A percentile compares a stretch with the other conserved stretches of the same genome.
phyloP scores from a whole-genome alignment of 2,113 vertebrate species.

The Morphnarchus princeps region DNA sequence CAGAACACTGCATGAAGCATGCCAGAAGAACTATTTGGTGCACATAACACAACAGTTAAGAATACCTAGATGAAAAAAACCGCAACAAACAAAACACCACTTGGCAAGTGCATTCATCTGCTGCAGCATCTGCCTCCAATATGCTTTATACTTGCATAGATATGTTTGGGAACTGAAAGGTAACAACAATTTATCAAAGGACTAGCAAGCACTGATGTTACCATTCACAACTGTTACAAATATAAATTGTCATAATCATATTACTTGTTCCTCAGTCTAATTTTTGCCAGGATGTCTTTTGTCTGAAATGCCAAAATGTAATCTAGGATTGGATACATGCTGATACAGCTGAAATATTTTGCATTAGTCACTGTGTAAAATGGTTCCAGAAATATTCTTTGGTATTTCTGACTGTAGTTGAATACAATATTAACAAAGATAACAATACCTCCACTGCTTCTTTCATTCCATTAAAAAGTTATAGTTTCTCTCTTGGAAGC shows the following conservation, averaged over 20 bases:
- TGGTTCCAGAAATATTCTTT: background rate
- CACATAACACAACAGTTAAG: background rate
- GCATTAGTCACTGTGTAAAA: background rate
- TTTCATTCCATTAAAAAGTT: background rate
- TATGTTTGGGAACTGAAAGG: slow-evolving; percentile 16
- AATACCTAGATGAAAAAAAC: background rate
- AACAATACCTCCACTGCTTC: background rate
- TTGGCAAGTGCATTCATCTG: slow-evolving; percentile 25
- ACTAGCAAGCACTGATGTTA: slow-evolving; percentile 30
- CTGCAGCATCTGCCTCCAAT: slow-evolving; percentile 21
- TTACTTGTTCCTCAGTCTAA: background rate
- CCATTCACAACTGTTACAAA: slow-evolving; percentile 1
- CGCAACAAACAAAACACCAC: background rate
- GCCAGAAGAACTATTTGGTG: background rate
- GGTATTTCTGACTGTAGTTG: background rate
- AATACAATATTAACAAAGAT: background rate
- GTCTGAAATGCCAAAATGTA: slow-evolving; percentile 12
- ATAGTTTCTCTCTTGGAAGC: background rate
- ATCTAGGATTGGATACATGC: background rate
- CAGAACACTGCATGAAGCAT: background rate
- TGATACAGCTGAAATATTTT: slow-evolving; percentile 35
- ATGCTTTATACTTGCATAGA: background rate
- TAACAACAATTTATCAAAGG: slow-evolving; percentile 53
- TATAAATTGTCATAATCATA: background rate
- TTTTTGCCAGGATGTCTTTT: slow-evolving; percentile 30